Base-by-base conservation (phyloP, 1,140 invertebrate species). In the Bombus superbus region DNA sequence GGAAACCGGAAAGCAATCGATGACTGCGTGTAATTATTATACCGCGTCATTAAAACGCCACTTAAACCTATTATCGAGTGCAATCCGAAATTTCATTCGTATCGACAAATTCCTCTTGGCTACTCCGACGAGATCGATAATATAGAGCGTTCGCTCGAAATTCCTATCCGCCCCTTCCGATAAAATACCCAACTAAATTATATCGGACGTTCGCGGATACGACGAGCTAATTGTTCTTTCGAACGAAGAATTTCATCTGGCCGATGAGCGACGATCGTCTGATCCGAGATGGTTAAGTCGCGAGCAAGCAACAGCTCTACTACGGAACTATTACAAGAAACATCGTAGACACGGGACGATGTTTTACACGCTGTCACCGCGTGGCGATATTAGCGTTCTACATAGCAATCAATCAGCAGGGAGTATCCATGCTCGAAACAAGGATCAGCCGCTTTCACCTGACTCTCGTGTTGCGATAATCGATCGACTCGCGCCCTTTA, bases 21-120 rank as follows among this genome's bases (percentile, higher is more conserved):
- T 88, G 86, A 59, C 74, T 74, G 64, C 76, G 73, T 88, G 80
- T 81, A 89, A 79, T 88, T 88, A 89, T 89, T 88, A 88, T 88
- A 89, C 74, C 68, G 74, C 69, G 40, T 66, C 68, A 79, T 84
- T 87, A 87, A 87, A 83, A 75, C 79, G 68, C 83, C 81, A 79
- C 74, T 86, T 75, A 71, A 53, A 59, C 28, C 40, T 25, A 47
- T 71, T 71, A 62, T 75, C 72, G 64, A 77, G 25, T 11, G 38
- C 25, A 71, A 42, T 69, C 64, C 25, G 62, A 78, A 57, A 78
- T 78, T 84, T 84, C 75, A 53, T 69, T 71, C 44, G 62, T 76
- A 66, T 71, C 72, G 59, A 68, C 25, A 25, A 68, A 66, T 76
- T 68, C 59, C 62, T 68, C 44, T 38, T 28, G 44, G 25, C 3